Percentiles rank a stretch among this genome's conserved stretches.
phyloP scores from a whole-genome alignment of 2,888 invertebrate genomes.

The Drosophila mercatorum region DNA sequence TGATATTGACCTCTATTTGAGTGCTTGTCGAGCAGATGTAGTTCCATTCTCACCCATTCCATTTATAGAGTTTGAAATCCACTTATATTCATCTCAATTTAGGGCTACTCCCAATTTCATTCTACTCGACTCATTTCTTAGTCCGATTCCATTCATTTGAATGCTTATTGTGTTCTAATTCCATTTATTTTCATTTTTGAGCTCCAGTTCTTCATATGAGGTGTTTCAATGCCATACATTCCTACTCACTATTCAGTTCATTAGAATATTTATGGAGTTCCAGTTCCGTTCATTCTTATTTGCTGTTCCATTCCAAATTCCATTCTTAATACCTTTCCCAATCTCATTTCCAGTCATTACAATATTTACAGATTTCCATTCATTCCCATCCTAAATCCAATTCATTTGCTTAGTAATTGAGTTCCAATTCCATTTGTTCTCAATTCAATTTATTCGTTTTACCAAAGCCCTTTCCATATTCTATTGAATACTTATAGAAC shows the following conservation, averaged over 20 bases:
- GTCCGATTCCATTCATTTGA: slow-evolving; percentile 3
- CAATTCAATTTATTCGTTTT: too few relatives aligned
- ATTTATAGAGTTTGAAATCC: background rate
- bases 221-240: background rate
- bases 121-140: background rate
- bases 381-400: too few relatives aligned
- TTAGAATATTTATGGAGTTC: too few relatives aligned
- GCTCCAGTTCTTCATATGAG: too few relatives aligned
- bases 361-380: background rate
- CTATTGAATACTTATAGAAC: background rate
- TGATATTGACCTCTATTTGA: slow-evolving; percentile 30
- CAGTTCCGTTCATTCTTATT: too few relatives aligned
- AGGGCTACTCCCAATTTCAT: background rate
- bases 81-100: slow-evolving; percentile 5
- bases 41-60: slow-evolving; percentile 13
- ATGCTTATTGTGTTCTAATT: background rate
- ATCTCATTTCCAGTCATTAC: background rate
- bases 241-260: slow-evolving; percentile 1
- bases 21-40: background rate
- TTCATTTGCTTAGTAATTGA: too few relatives aligned
- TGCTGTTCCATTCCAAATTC: too few relatives aligned
- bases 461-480: too few relatives aligned
- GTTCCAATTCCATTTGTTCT: too few relatives aligned
- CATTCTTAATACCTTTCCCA: too few relatives aligned
- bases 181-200: background rate